Conservation (phyloP, 1,140 invertebrate species). For the Bombyx mandarina region DNA sequence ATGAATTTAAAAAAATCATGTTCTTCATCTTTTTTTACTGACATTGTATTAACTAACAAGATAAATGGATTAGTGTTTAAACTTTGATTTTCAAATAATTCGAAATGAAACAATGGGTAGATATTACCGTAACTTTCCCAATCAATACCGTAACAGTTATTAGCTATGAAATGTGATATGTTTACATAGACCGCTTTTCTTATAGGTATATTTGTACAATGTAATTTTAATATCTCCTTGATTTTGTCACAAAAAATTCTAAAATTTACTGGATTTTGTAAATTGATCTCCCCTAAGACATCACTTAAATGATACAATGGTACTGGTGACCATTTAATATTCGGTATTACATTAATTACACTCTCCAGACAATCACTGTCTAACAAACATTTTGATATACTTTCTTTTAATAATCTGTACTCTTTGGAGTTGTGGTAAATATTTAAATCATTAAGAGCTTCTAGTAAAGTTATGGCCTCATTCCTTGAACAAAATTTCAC, state of each 20-base stretch:
- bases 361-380: conserved; percentile 22
- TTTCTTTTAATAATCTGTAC: conserved; percentile 25
- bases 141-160: conserved; percentile 26
- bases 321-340: conserved; percentile 50
- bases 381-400: conserved; percentile 19
- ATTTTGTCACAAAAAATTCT: conserved; percentile 18
- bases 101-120: conserved; percentile 16
- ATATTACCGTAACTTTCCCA: conserved; percentile 30
- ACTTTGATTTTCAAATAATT: background rate
- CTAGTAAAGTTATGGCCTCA: conserved; percentile 34
- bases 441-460: conserved; percentile 48
- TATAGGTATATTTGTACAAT: conserved; percentile 46
- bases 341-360: conserved; percentile 32
- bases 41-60: conserved; percentile 12
- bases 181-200: conserved; percentile 42
- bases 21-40: conserved; percentile 22
- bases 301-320: conserved; percentile 41
- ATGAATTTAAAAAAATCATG: conserved; percentile 23
- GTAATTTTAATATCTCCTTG: conserved; percentile 38
- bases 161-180: conserved; percentile 36
- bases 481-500: conserved; percentile 18
- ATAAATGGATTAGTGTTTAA: conserved; percentile 19
- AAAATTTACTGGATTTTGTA: conserved; percentile 10
- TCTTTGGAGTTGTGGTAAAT: conserved; percentile 33
- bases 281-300: conserved; percentile 22